Base-by-base conservation (phyloP, 2,113 vertebrate species). In the Chaetops frenatus region DNA sequence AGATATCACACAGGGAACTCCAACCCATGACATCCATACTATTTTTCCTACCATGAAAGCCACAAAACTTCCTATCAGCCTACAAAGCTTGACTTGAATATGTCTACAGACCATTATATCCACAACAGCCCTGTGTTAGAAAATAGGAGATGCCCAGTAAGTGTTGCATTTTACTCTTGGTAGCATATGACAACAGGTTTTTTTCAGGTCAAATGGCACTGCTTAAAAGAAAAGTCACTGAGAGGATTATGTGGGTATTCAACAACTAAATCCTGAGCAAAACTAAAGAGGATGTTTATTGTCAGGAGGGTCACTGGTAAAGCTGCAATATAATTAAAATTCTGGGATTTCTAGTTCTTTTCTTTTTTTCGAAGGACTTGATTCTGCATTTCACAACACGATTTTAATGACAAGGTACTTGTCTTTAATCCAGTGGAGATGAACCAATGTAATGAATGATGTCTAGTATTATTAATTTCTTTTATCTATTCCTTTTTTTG, bases 401-500 rank as follows among this genome's bases (percentile, higher is more conserved):
- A 48, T 84, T 94, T 95, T 95, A 94, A 91, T 91, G 62, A 45
- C 76, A 87, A 84, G 72, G 81, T 89, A 80, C 81, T 91, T 95
- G 61, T 74, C 57, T 92, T 89, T 95, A 95, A 95, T 91, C 70
- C 81, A 91, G n/a, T 67, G 78, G 61, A 92, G 48, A 65, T 57
- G 44, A 14, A 90, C 10, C 1, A 3, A 51, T 47, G 54, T 65
- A 92, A 90, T 77, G 47, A 94, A 83, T 48, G 42, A 76, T 93
- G 94, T 95, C 56, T 67, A 86, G 81, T 92, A 89, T 92, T 97
- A 92, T 91, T 96, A 93, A 92, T 95, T 95, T 95, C 9, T 94
- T 56, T 92, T 93, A 88, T 92, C 67, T 83, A 66, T 95, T 90
- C 54, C 13, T n/a, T 88, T 50, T 92, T 86, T 94, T 93, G 67